Conservation (phyloP, 2,797 vertebrate genomes). For the Nothura maculosa region DNA sequence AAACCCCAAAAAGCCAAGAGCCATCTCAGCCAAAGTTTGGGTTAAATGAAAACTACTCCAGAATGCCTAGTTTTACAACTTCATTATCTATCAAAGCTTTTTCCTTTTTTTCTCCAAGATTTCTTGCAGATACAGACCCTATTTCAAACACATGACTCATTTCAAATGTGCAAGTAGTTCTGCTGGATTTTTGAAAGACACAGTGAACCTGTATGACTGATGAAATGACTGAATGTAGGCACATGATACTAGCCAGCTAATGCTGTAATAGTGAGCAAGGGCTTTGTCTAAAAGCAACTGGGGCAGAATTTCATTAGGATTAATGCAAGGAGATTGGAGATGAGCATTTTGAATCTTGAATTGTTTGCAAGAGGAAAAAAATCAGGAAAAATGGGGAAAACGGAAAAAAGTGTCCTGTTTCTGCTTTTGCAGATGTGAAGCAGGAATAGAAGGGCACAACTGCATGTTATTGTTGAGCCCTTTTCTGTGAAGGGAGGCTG, state of each 20-base stretch:
- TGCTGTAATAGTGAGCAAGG: not conserved
- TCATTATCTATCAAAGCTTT: slow-evolving; percentile 5
- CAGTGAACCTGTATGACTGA: slow-evolving; percentile 11
- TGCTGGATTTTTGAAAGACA: slow-evolving; percentile 38
- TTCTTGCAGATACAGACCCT: slow-evolving; percentile 1
- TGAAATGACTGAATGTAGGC: slow-evolving; percentile 41
- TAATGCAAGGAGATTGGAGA: not conserved
- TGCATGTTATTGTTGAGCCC: not conserved
- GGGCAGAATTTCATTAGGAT: slow-evolving; percentile 45
- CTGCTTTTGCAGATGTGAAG: not conserved
- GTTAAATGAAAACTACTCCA: slow-evolving; percentile 28
- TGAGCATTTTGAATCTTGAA: not conserved
- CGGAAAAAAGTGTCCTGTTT: not conserved
- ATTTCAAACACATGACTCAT: slow-evolving; percentile 57
- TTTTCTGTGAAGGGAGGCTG: not conserved
- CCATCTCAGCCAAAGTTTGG: not conserved
- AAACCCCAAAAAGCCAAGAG: too few relatives aligned
- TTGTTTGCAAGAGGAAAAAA: not conserved
- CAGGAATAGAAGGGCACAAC: not conserved
- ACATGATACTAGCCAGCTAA: slow-evolving; percentile 16
- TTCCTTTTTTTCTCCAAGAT: slow-evolving; percentile 10
- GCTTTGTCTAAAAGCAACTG: not conserved
- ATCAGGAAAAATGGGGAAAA: too few relatives aligned
- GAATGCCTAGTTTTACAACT: not conserved
- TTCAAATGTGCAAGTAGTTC: slow-evolving; percentile 26